Percentiles rank a stretch among this genome's conserved stretches.
Evolutionary conservation across 2,113 vertebrate species (phyloP).

Genomic region (Nematolebias whitei): DNA sequence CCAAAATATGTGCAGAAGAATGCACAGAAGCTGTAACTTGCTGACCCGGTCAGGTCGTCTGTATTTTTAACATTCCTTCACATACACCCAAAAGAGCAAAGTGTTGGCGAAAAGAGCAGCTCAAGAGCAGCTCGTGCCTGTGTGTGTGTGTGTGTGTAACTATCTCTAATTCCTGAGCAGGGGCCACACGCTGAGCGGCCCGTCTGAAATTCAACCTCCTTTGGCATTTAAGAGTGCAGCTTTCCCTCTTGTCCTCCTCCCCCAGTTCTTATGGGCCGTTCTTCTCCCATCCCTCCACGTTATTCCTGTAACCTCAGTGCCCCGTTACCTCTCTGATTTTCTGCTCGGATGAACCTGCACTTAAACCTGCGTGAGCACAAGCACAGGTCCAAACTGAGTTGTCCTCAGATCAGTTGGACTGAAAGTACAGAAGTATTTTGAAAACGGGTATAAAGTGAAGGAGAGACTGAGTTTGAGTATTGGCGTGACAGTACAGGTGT

Average conservation of each 20-base stretch:
- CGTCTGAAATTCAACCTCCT: conserved; percentile 79
- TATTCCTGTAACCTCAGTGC: conserved; percentile 53
- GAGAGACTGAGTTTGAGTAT: conserved; percentile 9
- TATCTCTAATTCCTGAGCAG: conserved; percentile 71
- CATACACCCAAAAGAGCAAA: conserved; percentile 68
- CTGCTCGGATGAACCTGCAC: conserved; percentile 43
- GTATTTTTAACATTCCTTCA: conserved; percentile 52
- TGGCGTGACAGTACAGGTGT: conserved; percentile 29
- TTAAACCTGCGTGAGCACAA: conserved; percentile 27
- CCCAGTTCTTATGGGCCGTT: conserved; percentile 53
- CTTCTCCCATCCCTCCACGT: conserved; percentile 35
- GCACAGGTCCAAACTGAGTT: conserved; percentile 22
- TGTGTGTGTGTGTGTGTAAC: conserved; percentile 50
- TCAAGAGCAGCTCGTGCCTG: conserved; percentile 38
- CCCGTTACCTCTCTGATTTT: conserved; percentile 45
- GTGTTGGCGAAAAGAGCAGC: conserved; percentile 61
- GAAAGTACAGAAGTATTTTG: conserved; percentile 37
- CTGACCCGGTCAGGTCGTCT: conserved; percentile 45
- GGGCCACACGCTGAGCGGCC: conserved; percentile 78
- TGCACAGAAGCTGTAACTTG: conserved; percentile 16
- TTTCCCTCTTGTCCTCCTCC: conserved; percentile 49
- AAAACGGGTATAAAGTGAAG: conserved; percentile 30
- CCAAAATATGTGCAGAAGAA: conserved; percentile 18
- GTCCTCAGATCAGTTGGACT: conserved; percentile 22
- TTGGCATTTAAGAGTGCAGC: conserved; percentile 74